phyloP scores from a whole-genome alignment of 2,888 invertebrate genomes.

The Ligdia adustata region DNA sequence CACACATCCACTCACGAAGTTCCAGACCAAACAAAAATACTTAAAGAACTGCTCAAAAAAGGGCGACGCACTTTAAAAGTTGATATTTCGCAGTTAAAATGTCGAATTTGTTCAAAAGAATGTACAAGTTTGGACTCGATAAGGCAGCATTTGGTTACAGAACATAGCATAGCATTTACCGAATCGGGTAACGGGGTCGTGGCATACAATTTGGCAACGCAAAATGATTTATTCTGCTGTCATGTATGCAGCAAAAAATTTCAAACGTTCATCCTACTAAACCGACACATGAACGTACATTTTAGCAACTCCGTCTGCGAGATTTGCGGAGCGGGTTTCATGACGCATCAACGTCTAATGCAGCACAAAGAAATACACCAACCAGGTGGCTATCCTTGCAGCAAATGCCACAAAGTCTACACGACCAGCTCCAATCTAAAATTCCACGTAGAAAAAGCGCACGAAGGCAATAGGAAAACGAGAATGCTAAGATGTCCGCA shows the following conservation, averaged over 20 bases:
- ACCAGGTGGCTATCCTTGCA: slow-evolving; percentile 67
- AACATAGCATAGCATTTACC: slow-evolving; percentile 55
- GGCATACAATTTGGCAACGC: slow-evolving; percentile 55
- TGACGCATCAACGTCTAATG: slow-evolving; percentile 62
- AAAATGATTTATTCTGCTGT: slow-evolving; percentile 58
- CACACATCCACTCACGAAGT: slow-evolving; percentile 55
- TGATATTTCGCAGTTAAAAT: slow-evolving; percentile 63
- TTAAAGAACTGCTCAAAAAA: slow-evolving; percentile 61
- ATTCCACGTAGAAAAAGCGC: slow-evolving; percentile 61
- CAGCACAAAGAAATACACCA: slow-evolving; percentile 67
- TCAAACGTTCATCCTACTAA: slow-evolving; percentile 65
- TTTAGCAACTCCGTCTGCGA: slow-evolving; percentile 70
- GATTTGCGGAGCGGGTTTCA: slow-evolving; percentile 65
- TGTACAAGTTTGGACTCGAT: slow-evolving; percentile 51
- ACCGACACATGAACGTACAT: slow-evolving; percentile 71
- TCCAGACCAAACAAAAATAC: slow-evolving; percentile 47
- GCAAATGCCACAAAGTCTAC: slow-evolving; percentile 72
- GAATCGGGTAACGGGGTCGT: slow-evolving; percentile 61
- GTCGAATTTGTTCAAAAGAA: slow-evolving; percentile 51
- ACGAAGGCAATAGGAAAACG: slow-evolving; percentile 59
- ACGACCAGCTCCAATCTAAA: slow-evolving; percentile 69
- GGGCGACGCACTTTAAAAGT: slow-evolving; percentile 67
- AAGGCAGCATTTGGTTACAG: slow-evolving; percentile 51
- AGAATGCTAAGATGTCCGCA: slow-evolving; percentile 62
- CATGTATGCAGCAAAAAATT: slow-evolving; percentile 62